Base-by-base conservation (phyloP, 2,113 vertebrate genomes). In the Turdus rufiventris region DNA sequence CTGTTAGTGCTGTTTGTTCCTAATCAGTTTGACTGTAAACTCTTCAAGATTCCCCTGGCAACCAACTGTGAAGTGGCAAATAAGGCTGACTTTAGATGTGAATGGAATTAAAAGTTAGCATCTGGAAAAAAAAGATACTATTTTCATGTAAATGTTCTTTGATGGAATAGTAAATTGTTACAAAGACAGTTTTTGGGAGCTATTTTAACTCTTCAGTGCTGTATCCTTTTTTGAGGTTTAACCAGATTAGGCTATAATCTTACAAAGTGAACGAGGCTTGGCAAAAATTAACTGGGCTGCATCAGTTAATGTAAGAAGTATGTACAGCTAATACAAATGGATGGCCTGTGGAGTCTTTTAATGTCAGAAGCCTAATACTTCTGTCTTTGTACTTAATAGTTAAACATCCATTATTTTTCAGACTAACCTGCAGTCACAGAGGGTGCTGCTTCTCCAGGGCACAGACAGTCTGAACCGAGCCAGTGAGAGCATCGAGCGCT, bases 401-500 rank as follows among this genome's bases (percentile, higher is more conserved):
- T 38, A 70, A 51, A 14, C 19, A 5, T 48, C 15, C 3, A 6
- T 56, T 72, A 31, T 82, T 75, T 94, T 67, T 75, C 97, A 99
- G 99, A 99, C 98, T 18, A 96, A 97, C 33, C 38, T 98, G 48
- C 98, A 99, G 88, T 98, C 99, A 5, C 99, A 99, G 97, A 98
- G 99, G 73, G 94, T 98, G 9, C 93, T 99, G 96, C 98, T 99
- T 31, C 98, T 99, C 16, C 98, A 99, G 97, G 99, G 99, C 56
- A 98, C 98, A 1, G 98, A 99, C 43, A 98, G 98, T 71, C 97
- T 99, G 81, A 99, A 98, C 97, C 98, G 98, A 26, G 98, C 99
- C 94, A 99, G 94, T 9, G 98, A 99, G 96, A 99, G 99, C 85
- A 98, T 99, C 12, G 98, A 99, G 43, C 98, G 99, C 38, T 99